Evolutionary conservation across 2,113 vertebrate species (phyloP).

Genomic region (Stigmatopora argus): DNA sequence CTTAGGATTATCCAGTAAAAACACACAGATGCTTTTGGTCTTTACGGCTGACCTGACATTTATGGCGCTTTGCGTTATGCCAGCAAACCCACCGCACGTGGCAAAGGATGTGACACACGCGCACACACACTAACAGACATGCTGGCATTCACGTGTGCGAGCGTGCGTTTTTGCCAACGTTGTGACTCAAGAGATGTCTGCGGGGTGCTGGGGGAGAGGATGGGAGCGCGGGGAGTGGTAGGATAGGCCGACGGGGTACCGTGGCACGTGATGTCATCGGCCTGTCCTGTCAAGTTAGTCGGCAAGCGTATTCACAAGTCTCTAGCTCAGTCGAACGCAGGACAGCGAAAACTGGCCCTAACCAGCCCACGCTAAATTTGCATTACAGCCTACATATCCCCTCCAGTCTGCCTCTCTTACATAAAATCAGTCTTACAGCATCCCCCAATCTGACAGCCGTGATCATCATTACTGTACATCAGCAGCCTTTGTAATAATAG

Average conservation of each 20-base stretch:
- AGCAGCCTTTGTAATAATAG: slow-evolving; percentile 19
- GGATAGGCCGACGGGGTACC: slow-evolving; percentile 3
- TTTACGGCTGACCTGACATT: slow-evolving; percentile 27
- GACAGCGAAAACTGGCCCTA: slow-evolving; percentile 57
- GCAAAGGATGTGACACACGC: slow-evolving; percentile 44
- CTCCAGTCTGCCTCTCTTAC: slow-evolving; percentile 52
- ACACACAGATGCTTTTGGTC: slow-evolving; percentile 37
- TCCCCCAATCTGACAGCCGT: slow-evolving; percentile 22
- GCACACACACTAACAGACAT: slow-evolving; percentile 17
- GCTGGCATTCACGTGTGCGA: slow-evolving; percentile 15
- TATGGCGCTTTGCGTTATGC: slow-evolving; percentile 23
- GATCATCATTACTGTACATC: slow-evolving; percentile 28
- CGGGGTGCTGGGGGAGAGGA: slow-evolving; percentile 20
- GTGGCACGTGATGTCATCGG: slow-evolving; percentile 67
- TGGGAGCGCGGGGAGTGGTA: not conserved
- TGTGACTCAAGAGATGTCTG: slow-evolving; percentile 57
- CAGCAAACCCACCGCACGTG: slow-evolving; percentile 44
- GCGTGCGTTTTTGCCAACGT: slow-evolving; percentile 25
- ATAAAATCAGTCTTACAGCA: slow-evolving; percentile 48
- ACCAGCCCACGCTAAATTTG: slow-evolving; percentile 56
- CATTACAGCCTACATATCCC: slow-evolving; percentile 60
- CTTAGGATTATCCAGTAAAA: not conserved
- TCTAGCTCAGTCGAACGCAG: slow-evolving; percentile 53
- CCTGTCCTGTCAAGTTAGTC: slow-evolving; percentile 69
- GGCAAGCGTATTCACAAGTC: slow-evolving; percentile 56